These are phyloP conservation scores for Saturnia pavonia DNA, from an alignment of 2,888 invertebrate species.

Conservation along the genomic window DNA sequence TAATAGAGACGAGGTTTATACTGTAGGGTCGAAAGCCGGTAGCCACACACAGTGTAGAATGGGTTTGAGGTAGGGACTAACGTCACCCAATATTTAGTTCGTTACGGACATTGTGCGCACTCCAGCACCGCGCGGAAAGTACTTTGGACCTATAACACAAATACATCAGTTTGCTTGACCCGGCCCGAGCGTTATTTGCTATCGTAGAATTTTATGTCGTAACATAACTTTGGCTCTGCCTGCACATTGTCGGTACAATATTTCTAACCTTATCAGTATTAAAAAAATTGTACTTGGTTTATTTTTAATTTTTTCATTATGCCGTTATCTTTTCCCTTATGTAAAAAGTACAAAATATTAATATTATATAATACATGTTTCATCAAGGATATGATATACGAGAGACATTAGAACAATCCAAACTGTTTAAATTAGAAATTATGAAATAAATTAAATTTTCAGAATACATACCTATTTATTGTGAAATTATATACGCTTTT, in stretches of 20 bases:
- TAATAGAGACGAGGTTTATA: constrained; percentile 32
- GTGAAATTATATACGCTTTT: too few relatives aligned
- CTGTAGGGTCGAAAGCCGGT: constrained; percentile 30
- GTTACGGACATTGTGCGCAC: constrained; percentile 27
- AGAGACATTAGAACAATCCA: too few relatives aligned
- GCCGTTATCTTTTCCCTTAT: background rate
- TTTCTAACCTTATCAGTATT: constrained; percentile 8
- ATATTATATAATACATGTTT: too few relatives aligned
- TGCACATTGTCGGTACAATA: constrained; percentile 18
- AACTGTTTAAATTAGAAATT: too few relatives aligned
- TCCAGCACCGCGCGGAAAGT: constrained; percentile 17
- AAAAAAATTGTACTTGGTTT: background rate
- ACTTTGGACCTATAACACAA: constrained; percentile 28
- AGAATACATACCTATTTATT: too few relatives aligned
- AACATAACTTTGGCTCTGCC: constrained; percentile 21
- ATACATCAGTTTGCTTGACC: constrained; percentile 40
- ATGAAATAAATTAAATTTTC: too few relatives aligned
- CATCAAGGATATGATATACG: too few relatives aligned
- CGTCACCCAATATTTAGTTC: constrained; percentile 37
- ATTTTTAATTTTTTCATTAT: background rate
- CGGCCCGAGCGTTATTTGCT: constrained; percentile 29
- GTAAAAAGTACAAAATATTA: background rate
- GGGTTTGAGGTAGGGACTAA: constrained; percentile 25
- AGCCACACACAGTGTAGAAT: constrained; percentile 30
- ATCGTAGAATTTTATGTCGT: constrained; percentile 37